These are phyloP conservation scores for Trematomus bernacchii DNA, from an alignment of 2,797 vertebrate genomes.

Conservation along the genomic window DNA sequence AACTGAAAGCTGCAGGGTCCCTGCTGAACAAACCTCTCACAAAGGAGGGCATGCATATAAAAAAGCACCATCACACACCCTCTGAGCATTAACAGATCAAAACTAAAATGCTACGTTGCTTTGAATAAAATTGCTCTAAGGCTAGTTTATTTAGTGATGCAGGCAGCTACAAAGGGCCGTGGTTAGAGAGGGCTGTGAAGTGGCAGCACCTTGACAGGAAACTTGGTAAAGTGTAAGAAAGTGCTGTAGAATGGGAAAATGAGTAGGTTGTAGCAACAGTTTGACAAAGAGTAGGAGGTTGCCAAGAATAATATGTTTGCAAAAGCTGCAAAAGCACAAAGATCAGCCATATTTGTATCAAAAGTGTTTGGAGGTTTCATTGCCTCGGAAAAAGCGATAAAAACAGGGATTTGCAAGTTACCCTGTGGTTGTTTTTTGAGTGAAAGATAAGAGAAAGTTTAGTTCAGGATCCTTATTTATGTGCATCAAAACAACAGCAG, in stretches of 20 bases:
- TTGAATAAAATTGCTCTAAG: conserved; percentile 38
- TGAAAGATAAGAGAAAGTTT: conserved; percentile 29
- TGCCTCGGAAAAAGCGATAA: conserved; percentile 11
- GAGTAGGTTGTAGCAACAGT: conserved; percentile 54
- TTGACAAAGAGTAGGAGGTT: conserved; percentile 60
- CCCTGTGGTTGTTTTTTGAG: conserved; percentile 37
- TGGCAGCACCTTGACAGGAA: conserved; percentile 35
- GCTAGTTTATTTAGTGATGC: conserved; percentile 18
- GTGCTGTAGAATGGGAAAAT: conserved; percentile 16
- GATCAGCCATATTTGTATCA: conserved; percentile 28
- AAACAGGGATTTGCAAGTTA: conserved; percentile 19
- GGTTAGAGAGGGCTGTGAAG: conserved; percentile 29
- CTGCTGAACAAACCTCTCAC: conserved; percentile 39
- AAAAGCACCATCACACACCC: conserved; percentile 55
- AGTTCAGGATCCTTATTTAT: not conserved
- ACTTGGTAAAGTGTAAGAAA: conserved; percentile 13
- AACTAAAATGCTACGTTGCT: conserved; percentile 41
- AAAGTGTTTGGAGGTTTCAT: conserved; percentile 26
- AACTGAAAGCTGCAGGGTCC: conserved; percentile 27
- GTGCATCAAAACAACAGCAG: conserved; percentile 16
- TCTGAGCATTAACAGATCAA: conserved; percentile 56
- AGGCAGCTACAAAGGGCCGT: conserved; percentile 20
- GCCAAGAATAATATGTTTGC: conserved; percentile 29
- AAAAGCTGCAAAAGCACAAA: conserved; percentile 23
- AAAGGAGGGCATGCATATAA: conserved; percentile 43